These are phyloP conservation scores for Atherinomorus stipes DNA, from an alignment of 2,113 vertebrate species.

Conservation along the genomic window DNA sequence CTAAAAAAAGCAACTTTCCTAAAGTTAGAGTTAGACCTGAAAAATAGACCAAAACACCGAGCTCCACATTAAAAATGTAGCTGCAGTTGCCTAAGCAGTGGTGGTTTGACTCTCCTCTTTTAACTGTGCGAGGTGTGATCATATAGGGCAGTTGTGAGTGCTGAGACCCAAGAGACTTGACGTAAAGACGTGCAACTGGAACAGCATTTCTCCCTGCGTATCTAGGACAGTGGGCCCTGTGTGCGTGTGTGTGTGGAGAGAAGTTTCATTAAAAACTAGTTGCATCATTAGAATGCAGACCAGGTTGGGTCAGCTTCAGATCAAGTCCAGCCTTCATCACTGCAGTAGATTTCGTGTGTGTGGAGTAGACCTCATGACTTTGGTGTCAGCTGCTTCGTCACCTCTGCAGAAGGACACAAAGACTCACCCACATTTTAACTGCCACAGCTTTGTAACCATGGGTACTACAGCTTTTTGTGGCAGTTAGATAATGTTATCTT, in stretches of 20 bases:
- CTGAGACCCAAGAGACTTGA: constrained; percentile 43
- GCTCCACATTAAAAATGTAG: background rate
- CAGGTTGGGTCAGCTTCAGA: constrained; percentile 37
- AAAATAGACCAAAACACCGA: background rate
- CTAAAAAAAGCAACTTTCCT: background rate
- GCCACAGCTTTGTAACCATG: constrained; percentile 11
- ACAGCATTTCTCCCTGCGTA: constrained; percentile 47
- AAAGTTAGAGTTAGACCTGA: background rate
- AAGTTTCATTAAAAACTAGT: constrained; percentile 27
- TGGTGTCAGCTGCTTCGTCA: constrained; percentile 32
- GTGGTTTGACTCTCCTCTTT: constrained; percentile 2
- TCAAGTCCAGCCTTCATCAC: constrained; percentile 10
- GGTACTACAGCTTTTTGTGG: constrained; percentile 14
- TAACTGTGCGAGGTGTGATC: constrained; percentile 3
- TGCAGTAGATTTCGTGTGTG: constrained; percentile 10
- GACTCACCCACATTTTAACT: constrained; percentile 17
- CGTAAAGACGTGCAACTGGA: constrained; percentile 57
- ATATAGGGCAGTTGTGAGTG: constrained; percentile 50
- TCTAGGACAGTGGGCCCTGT: constrained; percentile 51
- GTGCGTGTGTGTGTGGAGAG: constrained; percentile 4
- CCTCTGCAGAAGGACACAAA: constrained; percentile 29
- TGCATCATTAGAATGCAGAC: constrained; percentile 58
- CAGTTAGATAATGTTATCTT: constrained; percentile 44
- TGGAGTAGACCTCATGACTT: constrained; percentile 39
- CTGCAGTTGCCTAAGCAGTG: background rate